These are phyloP conservation scores for Microchirus variegatus DNA, from an alignment of 2,797 vertebrate species.

Conservation along the genomic window DNA sequence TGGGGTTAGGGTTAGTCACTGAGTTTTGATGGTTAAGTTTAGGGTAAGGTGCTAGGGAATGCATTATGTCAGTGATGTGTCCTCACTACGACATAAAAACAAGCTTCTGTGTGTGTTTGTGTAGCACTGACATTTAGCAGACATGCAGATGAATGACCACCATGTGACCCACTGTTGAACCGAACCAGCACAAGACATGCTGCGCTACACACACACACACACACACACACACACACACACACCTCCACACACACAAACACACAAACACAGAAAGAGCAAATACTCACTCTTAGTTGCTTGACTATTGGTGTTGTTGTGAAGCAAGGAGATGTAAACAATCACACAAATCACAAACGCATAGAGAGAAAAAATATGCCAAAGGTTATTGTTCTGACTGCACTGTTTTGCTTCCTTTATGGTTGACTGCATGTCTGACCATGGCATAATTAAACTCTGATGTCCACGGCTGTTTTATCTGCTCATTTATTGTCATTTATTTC, in stretches of 20 bases:
- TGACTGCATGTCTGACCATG: slow-evolving; percentile 30
- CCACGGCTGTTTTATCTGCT: slow-evolving; percentile 20
- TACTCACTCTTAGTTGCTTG: slow-evolving; percentile 13
- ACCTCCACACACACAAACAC: not conserved
- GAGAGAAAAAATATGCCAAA: slow-evolving; percentile 18
- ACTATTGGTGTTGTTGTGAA: slow-evolving; percentile 24
- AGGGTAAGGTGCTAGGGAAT: too few species aligned
- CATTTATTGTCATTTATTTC: not conserved
- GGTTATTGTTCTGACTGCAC: slow-evolving; percentile 10
- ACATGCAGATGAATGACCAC: slow-evolving; percentile 68
- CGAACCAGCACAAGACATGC: slow-evolving; percentile 12
- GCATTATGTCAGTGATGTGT: too few species aligned
- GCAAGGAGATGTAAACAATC: slow-evolving; percentile 25
- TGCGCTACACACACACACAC: not conserved
- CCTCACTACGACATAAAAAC: too few species aligned
- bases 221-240: slow-evolving; percentile 27
- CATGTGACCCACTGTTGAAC: slow-evolving; percentile 57
- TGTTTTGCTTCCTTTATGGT: not conserved
- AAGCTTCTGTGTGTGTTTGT: slow-evolving; percentile 15
- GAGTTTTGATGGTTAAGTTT: too few species aligned
- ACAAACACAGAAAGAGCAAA: slow-evolving; percentile 11
- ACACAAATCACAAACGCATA: slow-evolving; percentile 10
- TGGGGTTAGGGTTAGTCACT: too few species aligned
- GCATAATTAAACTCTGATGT: slow-evolving; percentile 31
- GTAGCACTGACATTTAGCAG: slow-evolving; percentile 62